Evolutionary conservation across 1,140 invertebrate genomes (phyloP).

Genomic region (Danaus melanippus): DNA sequence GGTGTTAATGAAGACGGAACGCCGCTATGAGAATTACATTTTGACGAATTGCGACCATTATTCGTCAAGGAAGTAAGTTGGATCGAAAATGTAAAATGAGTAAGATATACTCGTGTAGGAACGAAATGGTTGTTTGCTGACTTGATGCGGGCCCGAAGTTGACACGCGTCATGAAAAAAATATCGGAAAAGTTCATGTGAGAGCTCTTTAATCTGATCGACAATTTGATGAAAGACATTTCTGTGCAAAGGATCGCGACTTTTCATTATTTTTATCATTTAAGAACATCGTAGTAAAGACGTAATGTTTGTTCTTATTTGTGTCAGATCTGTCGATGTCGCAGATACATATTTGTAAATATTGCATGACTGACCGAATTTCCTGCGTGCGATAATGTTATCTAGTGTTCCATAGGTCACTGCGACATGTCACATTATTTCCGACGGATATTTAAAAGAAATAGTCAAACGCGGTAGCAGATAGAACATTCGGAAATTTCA

Average conservation of each 20-base stretch:
- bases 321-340: slow-evolving; percentile 10
- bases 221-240: slow-evolving; percentile 2
- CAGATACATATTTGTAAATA: slow-evolving; percentile 26
- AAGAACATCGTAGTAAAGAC: too few relatives aligned
- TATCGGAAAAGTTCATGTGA: slow-evolving; percentile 53
- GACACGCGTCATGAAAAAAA: slow-evolving; percentile 59
- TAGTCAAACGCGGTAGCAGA: not conserved
- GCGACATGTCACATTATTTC: slow-evolving; percentile 28
- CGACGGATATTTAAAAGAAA: slow-evolving; percentile 25
- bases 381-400: slow-evolving; percentile 38
- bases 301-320: too few relatives aligned
- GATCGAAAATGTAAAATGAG: slow-evolving; percentile 4
- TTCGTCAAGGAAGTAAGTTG: slow-evolving; percentile 4
- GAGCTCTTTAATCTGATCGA: slow-evolving; percentile 28
- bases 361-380: slow-evolving; percentile 38
- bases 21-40: slow-evolving; percentile 21
- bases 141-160: slow-evolving; percentile 41
- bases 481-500: too few relatives aligned
- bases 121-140: slow-evolving; percentile 53
- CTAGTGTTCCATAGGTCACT: slow-evolving; percentile 36
- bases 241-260: not conserved
- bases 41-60: not conserved
- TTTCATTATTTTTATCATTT: slow-evolving; percentile 2
- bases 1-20: slow-evolving; percentile 48
- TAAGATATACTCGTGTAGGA: slow-evolving; percentile 26